These are phyloP conservation scores for Elysia crispata DNA, from an alignment of 2,888 invertebrate genomes.

Conservation along the genomic window DNA sequence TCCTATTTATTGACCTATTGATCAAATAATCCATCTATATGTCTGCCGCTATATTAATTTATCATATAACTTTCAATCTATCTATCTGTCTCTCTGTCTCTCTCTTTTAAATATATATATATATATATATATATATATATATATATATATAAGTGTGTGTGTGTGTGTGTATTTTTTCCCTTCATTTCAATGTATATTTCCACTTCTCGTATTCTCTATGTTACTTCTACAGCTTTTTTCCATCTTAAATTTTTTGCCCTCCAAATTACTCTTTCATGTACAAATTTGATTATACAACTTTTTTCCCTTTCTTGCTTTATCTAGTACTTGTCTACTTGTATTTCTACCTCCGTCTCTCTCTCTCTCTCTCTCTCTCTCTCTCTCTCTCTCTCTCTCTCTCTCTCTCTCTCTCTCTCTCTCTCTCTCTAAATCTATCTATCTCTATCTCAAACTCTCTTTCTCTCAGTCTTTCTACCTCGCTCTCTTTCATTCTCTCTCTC, in stretches of 20 bases:
- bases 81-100: background rate
- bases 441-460: background rate
- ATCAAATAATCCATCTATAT: too few relatives aligned
- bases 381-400: conserved; percentile 31
- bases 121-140: background rate
- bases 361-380: conserved; percentile 30
- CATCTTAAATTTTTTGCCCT: too few relatives aligned
- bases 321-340: background rate
- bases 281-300: too few relatives aligned
- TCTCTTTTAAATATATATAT: too few relatives aligned
- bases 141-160: background rate
- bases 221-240: background rate
- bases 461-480: background rate
- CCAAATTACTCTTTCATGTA: too few relatives aligned
- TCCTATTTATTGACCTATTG: too few relatives aligned
- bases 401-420: conserved; percentile 26
- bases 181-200: background rate
- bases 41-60: too few relatives aligned
- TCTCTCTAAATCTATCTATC: conserved; percentile 18
- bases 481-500: background rate
- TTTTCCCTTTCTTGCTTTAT: background rate
- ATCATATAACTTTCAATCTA: background rate
- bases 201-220: background rate
- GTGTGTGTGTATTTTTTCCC: background rate
- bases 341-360: conserved; percentile 1